Evolutionary conservation across 2,113 vertebrate genomes (phyloP), one percentile per base, ranked within the genome.

Genomic region (Osmerus mordax): DNA sequence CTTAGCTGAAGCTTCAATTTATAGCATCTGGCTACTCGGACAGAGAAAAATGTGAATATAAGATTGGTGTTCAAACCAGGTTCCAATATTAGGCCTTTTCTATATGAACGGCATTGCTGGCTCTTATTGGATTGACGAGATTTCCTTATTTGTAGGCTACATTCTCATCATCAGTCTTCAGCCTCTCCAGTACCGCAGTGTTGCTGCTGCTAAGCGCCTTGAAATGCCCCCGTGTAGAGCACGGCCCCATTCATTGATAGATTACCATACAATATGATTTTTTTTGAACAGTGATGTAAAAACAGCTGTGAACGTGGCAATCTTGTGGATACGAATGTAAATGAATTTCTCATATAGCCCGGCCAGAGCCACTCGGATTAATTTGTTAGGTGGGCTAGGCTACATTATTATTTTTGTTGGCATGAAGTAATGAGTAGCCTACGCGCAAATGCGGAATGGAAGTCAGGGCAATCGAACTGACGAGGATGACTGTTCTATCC

Each of bases 141-240:
- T 72, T 71, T 66, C 19, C 32, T 19, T 51, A 21, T 29, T 55
- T 11, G 23, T 8, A 11, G 41, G 41, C 41, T 47, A 11, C 41
- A 47, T 69, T 64, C 23, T 51, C 16, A 25, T 32, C 21, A 28
- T 14, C 41, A 62, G 60, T 29, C 21, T 14, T 12, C 53, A 55
- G 12, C 21, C 23, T 18, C 12, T 54, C 21, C 60, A 51, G 67
- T 82, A 83, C 84, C 83, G 87, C 89, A 90, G 79, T 83, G 83
- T 29, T 86, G 85, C 88, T 86, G 88, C 81, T 77, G 65, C 9
- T 53, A 59, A 70, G 78, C 78, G 83, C 73, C 47, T 72, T 63
- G 72, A 63, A 85, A 19, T 4, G 25, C 89, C 82, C 89, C 88
- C 84, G 89, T 84, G 81, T 86, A 72, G 19, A 77, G 71, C 68